Evolutionary conservation across 2,888 invertebrate species (phyloP).

Genomic region (Drosophila yooni): DNA sequence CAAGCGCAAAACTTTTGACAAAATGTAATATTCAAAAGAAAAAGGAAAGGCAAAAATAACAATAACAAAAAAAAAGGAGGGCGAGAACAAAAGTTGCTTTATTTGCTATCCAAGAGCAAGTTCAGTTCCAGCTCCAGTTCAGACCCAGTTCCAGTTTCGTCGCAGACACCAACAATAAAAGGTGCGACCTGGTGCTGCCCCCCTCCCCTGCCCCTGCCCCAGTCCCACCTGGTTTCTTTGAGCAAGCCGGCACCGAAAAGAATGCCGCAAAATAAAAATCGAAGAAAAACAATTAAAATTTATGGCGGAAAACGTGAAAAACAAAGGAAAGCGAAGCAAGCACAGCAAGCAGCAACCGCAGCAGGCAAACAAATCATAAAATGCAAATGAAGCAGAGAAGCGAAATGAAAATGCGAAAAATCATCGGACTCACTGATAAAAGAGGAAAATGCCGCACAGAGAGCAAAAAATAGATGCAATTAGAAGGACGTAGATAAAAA

Average conservation of each 20-base stretch:
- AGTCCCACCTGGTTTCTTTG: background rate
- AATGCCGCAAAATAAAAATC: slow-evolving; percentile 66
- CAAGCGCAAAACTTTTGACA: slow-evolving; percentile 43
- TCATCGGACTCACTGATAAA: slow-evolving; percentile 23
- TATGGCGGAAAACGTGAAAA: slow-evolving; percentile 61
- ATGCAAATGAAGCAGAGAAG: slow-evolving; percentile 63
- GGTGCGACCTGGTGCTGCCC: slow-evolving; percentile 41
- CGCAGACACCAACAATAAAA: slow-evolving; percentile 52
- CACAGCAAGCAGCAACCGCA: slow-evolving; percentile 39
- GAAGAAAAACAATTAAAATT: slow-evolving; percentile 79
- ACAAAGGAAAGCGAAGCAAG: slow-evolving; percentile 43
- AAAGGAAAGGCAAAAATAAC: slow-evolving; percentile 26
- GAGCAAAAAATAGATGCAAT: slow-evolving; percentile 25
- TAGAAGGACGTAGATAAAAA: slow-evolving; percentile 27
- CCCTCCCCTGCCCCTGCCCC: background rate
- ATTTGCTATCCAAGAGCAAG: slow-evolving; percentile 63
- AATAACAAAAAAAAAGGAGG: background rate
- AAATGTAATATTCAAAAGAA: slow-evolving; percentile 23
- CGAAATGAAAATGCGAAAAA: slow-evolving; percentile 39
- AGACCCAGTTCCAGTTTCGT: background rate
- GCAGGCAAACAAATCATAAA: slow-evolving; percentile 75
- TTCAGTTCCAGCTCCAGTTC: slow-evolving; percentile 46
- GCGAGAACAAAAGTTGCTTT: slow-evolving; percentile 49
- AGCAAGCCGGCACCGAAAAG: slow-evolving; percentile 36
- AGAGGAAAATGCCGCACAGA: slow-evolving; percentile 19